Evolutionary conservation across 2,888 invertebrate species (phyloP), one percentile per base, ranked within the genome.

Genomic region (Cephus spinipes): DNA sequence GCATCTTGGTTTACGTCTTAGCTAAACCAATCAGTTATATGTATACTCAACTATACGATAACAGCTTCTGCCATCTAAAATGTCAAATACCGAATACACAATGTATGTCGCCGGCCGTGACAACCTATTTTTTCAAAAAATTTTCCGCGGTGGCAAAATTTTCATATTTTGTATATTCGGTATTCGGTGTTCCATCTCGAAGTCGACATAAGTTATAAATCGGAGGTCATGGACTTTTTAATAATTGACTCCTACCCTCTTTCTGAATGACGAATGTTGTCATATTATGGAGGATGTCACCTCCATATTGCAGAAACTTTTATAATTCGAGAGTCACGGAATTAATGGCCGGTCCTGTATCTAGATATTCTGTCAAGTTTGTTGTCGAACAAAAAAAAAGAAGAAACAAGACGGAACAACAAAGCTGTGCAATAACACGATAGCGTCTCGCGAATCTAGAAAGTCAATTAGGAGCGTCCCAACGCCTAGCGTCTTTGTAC

Each of bases 61-160:
- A 55, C 55, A 55, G 80, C 71, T 78, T 71, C 78, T 80, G 76
- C 76, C 79, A 82, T 81, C 77, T 74, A 79, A 81, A 78, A 83
- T 79, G 75, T 76, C 74, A 79, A 23, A 23, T 55, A 55, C 55
- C 55, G 55, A 81, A 82, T 79, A 81, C 81, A 80, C 83, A 79
- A 83, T 80, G 83, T 80, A 80, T 79, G 77, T 71, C 68, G 80
- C 80, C 79, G 76, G 36, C 74, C 78, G 79, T 84, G 80, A 81
- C 79, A 78, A 74, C 81, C 83, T 83, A 84, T 84, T 84, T 84
- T 84, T 84, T 82, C 82, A 84, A 79, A 82, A 81, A 80, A 82
- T 83, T 83, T 80, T 81, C 80, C 82, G 81, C 78, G 80, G 82
- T 78, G 77, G 79, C 11, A 9, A 30, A 23, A 23, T 9, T 34